Evolutionary conservation across 2,888 invertebrate species (phyloP), one percentile per base, ranked within the genome.

Genomic region (Hypselothyrea guttata): DNA sequence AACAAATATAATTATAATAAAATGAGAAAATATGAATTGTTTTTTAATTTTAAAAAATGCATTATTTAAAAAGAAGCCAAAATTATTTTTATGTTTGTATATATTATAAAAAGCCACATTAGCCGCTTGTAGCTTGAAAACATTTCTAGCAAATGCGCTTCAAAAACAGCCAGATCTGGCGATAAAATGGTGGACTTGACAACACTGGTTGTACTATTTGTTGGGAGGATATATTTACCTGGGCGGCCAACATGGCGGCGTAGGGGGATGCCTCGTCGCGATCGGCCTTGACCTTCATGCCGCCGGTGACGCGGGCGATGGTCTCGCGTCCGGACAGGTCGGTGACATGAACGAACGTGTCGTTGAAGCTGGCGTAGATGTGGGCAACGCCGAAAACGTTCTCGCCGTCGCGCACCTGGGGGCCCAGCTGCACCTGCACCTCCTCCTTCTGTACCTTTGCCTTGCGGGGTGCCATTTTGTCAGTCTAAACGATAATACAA

Each of bases 241-340:
- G 99, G 75, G 99, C 99, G 84, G 99, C 99, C 92, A 99, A 97
- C 99, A 99, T 99, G 94, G 99, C 99, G 87, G 99, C 99, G 90
- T 99, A 99, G 42, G 99, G 99, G 41, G 99, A 99, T 71, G 99
- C 98, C 91, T 99, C 99, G 91, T 99, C 99, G 92, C 99, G 95
- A 92, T 99, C 99, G 84, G 99, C 99, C 92, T 99, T 99, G 41
- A 99, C 99, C 92, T 99, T 99, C 99, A 99, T 99, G 64, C 97
- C 97, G 86, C 97, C 97, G 81, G 99, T 99, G 51, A 99, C 97
- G 88, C 99, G 93, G 74, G 96, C 95, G 87, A 97, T 96, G 11
- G 96, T 97, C 94, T 97, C 97, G 88, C 96, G 95, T 81, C 99
- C 99, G 58, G 99, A 99, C 87, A 99, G 92, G 92, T 99, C 99